Evolutionary conservation across 2,888 invertebrate species (phyloP), one percentile per base, ranked within the genome.

Genomic region (Rhodophaea formosa): DNA sequence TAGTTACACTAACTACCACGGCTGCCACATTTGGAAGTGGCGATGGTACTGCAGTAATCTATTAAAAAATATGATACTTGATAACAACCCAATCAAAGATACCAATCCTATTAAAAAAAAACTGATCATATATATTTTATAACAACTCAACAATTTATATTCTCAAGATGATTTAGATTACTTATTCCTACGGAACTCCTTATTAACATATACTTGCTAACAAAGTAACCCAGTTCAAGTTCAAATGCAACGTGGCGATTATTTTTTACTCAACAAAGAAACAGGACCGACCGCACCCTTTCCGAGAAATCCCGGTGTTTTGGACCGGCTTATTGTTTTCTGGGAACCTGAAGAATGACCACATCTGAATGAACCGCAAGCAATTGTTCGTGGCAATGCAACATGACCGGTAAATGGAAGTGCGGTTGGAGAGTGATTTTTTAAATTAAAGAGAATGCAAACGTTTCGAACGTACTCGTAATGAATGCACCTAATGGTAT

Each of bases 321-420:
- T 60, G 64, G 59, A 56, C 59, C 45, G 49, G 55, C 17, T 63
- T 63, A 65, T 69, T 68, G 65, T 69, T 66, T 68, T 65, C 69
- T 63, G 49, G 62, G 68, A 68, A 69, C 60, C 63, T 59, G 62
- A 58, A 59, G 61, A 62, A 62, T 57, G 57, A 52, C 54, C 58
- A 51, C 44, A 54, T 55, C 59, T 59, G 51, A 66, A 63, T 62
- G 63, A 32, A 64, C 64, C 63, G 62, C 66, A 66, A 60, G 53
- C 44, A 44, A 54, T 54, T 43, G 53, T 54, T 43, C 53, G 35
- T 51, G 51, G 35, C 51, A 51, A 51, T 51, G 51, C 7, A 30
- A 54, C 53, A 15, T 54, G 53, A 53, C 53, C 53, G 43, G 15
- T 16, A 35, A 51, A 51, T 51, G 51, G 51, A 17, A 1, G 15